Evolutionary conservation across 2,888 invertebrate species (phyloP), one percentile per base, ranked within the genome.

Genomic region (Alloplasta piceator): DNA sequence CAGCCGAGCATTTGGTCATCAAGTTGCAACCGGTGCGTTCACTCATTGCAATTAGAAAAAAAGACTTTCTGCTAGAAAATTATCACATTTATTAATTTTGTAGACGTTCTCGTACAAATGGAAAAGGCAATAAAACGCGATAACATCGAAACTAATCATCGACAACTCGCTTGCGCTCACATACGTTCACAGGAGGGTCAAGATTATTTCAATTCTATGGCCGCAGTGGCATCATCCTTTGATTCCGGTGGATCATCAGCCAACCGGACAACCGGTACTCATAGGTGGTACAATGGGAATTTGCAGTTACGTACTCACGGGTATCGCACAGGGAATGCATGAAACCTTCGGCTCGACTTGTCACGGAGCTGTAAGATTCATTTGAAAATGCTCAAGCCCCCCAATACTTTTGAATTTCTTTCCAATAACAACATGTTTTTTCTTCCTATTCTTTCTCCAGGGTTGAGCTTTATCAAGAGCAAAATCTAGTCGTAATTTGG

Each of bases 251-350:
- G 99, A 99, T 93, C 99, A 99, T 92, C 97, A 99, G 93, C 92
- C 99, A 81, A 99, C 98, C 50, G 99, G 99, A 0, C 99, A 99
- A 91, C 99, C 99, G 1, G 99, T 99, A 9, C 94, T 99, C 50
- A 99, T 99, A 88, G 99, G 99, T 60, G 99, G 99, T 60, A 98
- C 99, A 2, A 99, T 99, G 99, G 99, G 99, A 26, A 99, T 99
- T 1, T 99, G 99, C 91, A 99, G 99, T 91, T 99, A 99, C 93
- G 99, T 99, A 5, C 94, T 99, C 43, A 99, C 99, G 43, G 99
- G 98, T 9, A 99, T 99, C 9, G 98, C 98, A 90, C 96, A 96
- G 90, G 99, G 99, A 85, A 99, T 99, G 98, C 94, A 95, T 85
- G 98, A 99, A 93, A 99, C 99, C 0, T 99, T 98, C 93, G 99